Conservation (phyloP, 2,113 vertebrate species). For the Crypturellus undulatus region DNA sequence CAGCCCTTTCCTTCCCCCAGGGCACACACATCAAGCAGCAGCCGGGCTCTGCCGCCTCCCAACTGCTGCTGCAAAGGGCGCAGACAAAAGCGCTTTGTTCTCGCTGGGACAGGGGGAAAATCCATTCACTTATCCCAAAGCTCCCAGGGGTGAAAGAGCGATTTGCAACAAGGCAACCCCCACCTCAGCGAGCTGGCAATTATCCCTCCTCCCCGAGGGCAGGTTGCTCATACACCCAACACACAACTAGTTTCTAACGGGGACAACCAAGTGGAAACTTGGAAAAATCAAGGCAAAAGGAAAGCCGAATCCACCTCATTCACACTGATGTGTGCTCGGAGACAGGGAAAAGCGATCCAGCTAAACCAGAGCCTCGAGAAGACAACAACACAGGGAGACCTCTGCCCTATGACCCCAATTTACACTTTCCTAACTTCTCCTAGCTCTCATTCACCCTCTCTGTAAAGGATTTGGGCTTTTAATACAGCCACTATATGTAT, state of each 20-base stretch:
- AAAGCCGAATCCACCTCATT: not conserved
- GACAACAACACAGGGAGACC: not conserved
- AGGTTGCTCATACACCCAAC: too few species aligned
- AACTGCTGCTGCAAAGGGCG: accelerated
- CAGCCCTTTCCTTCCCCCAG: not conserved
- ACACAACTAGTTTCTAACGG: accelerated
- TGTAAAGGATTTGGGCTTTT: not conserved
- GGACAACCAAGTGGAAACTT: not conserved
- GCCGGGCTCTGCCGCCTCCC: not conserved
- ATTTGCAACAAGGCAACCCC: not conserved
- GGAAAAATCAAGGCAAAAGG: not conserved
- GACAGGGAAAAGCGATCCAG: not conserved
- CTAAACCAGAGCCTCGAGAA: not conserved
- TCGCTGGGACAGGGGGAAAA: too few species aligned
- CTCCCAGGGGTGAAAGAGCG: too few species aligned
- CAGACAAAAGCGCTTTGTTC: not conserved
- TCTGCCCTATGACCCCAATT: not conserved
- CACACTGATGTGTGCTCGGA: not conserved
- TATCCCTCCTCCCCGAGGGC: too few species aligned
- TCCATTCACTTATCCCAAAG: not conserved
- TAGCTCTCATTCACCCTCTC: too few species aligned
- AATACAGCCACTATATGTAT: not conserved
- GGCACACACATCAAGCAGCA: too few species aligned
- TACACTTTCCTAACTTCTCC: too few species aligned
- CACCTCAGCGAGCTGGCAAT: accelerated